phyloP scores from a whole-genome alignment of 2,888 invertebrate species.

The Drosophila atripex region DNA sequence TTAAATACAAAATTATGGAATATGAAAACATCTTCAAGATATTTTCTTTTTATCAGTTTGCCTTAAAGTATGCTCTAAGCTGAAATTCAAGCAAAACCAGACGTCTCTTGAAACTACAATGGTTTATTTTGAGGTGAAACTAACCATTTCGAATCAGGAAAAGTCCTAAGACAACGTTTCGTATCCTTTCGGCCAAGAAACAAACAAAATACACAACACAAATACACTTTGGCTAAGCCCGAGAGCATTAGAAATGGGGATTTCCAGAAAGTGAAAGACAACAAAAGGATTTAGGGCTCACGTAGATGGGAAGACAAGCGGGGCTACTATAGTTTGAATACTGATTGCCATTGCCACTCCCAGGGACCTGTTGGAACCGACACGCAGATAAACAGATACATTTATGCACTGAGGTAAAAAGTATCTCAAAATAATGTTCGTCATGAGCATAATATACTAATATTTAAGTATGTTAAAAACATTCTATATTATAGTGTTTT shows the following conservation, averaged over 20 bases:
- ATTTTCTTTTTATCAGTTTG: background rate
- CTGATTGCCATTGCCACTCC: conserved; percentile 25
- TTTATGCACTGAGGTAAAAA: too few species aligned
- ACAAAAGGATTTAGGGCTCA: conserved; percentile 43
- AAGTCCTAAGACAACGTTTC: background rate
- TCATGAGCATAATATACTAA: too few species aligned
- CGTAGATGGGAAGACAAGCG: conserved; percentile 8
- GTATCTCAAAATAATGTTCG: too few species aligned
- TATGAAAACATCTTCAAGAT: background rate
- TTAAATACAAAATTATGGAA: background rate
- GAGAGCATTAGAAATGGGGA: conserved; percentile 39
- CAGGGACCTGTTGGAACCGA: conserved; percentile 32
- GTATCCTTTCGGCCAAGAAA: conserved; percentile 20
- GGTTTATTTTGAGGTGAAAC: background rate
- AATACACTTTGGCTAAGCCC: conserved; percentile 53
- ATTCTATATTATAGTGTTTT: too few species aligned
- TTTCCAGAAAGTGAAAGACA: conserved; percentile 28
- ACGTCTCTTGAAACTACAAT: background rate
- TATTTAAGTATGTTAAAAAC: too few species aligned
- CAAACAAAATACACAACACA: conserved; percentile 41
- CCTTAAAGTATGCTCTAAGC: background rate
- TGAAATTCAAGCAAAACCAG: background rate
- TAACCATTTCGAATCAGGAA: background rate
- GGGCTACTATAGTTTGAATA: conserved; percentile 18
- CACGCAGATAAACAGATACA: background rate